Conservation (phyloP, 2,797 vertebrate species). For the Ataeniobius toweri region DNA sequence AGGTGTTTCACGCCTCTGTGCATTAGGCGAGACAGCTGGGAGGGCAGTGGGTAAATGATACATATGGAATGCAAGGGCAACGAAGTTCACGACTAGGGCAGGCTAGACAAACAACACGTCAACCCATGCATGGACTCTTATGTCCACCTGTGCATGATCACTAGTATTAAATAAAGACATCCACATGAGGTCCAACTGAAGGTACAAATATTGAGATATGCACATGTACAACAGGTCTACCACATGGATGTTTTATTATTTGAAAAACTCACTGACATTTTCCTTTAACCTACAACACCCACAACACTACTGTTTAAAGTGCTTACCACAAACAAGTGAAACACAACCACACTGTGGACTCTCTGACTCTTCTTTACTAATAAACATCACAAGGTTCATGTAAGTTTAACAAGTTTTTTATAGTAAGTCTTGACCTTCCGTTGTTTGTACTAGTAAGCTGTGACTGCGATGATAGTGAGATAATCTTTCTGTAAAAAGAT, state of each 20-base stretch:
- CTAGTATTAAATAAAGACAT: background rate
- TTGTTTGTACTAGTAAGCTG: too few species aligned
- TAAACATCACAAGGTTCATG: conserved; percentile 33
- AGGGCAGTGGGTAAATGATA: conserved; percentile 81
- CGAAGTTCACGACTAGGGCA: conserved; percentile 86
- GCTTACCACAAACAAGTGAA: conserved; percentile 41
- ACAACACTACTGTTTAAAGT: conserved; percentile 27
- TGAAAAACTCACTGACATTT: conserved; percentile 44
- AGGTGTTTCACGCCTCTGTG: conserved; percentile 87
- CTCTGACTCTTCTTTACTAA: conserved; percentile 41
- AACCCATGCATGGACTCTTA: conserved; percentile 31
- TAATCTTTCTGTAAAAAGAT: background rate
- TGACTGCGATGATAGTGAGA: background rate
- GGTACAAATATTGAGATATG: conserved; percentile 12
- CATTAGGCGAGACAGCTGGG: conserved; percentile 82
- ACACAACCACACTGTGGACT: conserved; percentile 41
- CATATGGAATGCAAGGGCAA: conserved; percentile 79
- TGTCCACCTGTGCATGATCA: conserved; percentile 30
- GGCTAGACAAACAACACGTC: conserved; percentile 50
- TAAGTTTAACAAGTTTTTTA: background rate
- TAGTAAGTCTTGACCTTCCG: background rate
- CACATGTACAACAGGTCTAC: conserved; percentile 9
- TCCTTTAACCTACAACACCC: conserved; percentile 6
- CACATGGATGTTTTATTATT: conserved; percentile 27
- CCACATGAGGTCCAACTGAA: background rate